These are phyloP conservation scores for Notechis scutatus DNA, from an alignment of 2,113 vertebrate species.

Conservation along the genomic window DNA sequence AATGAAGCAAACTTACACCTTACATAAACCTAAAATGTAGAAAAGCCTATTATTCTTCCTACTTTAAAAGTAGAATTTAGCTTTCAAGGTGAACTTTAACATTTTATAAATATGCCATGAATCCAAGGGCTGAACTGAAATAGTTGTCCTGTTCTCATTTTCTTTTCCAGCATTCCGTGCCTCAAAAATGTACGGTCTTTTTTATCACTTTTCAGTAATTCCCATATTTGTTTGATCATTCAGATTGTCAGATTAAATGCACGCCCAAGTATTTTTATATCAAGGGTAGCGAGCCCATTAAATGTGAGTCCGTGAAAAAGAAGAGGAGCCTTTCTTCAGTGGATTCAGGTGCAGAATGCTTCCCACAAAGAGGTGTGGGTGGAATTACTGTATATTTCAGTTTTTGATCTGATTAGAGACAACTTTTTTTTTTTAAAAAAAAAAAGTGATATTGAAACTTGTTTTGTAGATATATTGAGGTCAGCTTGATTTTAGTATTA, in stretches of 20 bases:
- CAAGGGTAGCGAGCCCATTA: neutral
- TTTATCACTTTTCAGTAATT: neutral
- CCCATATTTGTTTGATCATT: neutral
- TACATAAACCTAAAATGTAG: neutral
- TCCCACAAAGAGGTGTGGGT: neutral
- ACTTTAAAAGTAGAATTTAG: neutral
- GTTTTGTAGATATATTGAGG: neutral
- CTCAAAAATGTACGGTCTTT: neutral
- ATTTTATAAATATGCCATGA: neutral
- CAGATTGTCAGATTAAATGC: neutral
- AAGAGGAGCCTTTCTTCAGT: neutral
- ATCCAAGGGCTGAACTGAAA: neutral
- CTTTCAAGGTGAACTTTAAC: neutral
- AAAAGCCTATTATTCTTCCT: neutral
- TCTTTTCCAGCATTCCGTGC: neutral
- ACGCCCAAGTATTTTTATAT: neutral
- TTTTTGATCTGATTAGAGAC: neutral
- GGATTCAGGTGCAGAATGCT: neutral
- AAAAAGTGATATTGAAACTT: neutral
- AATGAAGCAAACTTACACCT: constrained; percentile 23
- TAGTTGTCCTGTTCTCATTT: neutral
- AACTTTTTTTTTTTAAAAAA: neutral
- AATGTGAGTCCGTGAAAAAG: neutral
- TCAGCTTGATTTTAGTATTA: neutral
- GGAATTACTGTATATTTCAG: neutral